These are phyloP conservation scores for Luidia sarsii DNA, from an alignment of 53 echinoderm and acorn worm species.

Conservation along the genomic window DNA sequence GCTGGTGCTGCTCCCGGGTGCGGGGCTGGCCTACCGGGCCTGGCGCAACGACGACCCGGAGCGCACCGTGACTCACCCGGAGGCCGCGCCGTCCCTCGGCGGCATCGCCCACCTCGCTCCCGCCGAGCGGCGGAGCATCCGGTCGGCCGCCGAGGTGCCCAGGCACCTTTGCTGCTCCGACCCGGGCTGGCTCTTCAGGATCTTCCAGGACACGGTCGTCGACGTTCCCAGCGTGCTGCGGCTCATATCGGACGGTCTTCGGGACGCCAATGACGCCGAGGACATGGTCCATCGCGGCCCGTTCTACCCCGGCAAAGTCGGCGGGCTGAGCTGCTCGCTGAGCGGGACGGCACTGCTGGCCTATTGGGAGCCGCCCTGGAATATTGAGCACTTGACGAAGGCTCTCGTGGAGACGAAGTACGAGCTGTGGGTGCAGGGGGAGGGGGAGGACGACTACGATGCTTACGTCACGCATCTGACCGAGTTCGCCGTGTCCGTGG, in stretches of 20 bases:
- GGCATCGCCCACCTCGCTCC: constrained; percentile 76
- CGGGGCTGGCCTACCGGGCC: constrained; percentile 67
- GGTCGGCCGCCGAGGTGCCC: constrained; percentile 73
- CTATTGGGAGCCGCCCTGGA: constrained; percentile 86
- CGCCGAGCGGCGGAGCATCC: constrained; percentile 62
- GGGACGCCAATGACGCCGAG: constrained; percentile 17
- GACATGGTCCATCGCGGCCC: no score
- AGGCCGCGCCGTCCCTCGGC: constrained; percentile 67
- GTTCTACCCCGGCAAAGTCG: constrained; percentile 16
- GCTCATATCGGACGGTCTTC: constrained; percentile 43
- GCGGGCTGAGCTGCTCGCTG: constrained; percentile 5
- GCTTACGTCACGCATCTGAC: constrained; percentile 64
- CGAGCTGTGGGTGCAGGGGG: constrained; percentile 81
- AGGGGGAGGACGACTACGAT: constrained; percentile 39
- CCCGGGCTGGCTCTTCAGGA: constrained; percentile 89
- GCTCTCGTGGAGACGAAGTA: constrained; percentile 55
- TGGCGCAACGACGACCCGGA: constrained; percentile 77
- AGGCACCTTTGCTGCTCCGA: constrained; percentile 89
- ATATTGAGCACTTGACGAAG: constrained; percentile 42
- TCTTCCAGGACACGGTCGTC: constrained; percentile 93
- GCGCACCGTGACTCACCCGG: constrained; percentile 73
- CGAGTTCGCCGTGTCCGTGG: constrained; percentile 52
- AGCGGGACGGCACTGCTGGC: constrained; percentile 35
- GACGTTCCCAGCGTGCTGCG: constrained; percentile 58
- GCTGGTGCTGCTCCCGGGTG: constrained; percentile 64